Percentiles rank a stretch among this genome's conserved stretches.
Conservation (phyloP, 2,113 vertebrate species). For the Zosterops pallidus region DNA sequence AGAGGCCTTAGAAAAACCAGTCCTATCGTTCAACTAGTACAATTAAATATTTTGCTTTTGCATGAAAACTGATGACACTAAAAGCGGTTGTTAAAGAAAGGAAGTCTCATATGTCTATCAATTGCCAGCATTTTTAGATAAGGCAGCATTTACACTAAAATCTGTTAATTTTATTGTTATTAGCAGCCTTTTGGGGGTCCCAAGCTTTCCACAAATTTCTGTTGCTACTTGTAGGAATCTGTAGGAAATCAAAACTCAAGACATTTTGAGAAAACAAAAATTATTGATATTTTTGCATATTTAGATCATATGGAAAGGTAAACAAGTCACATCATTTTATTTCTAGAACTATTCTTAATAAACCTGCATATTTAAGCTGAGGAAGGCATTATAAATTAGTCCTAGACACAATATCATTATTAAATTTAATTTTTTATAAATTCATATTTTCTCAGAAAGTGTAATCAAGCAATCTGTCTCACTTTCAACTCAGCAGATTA, state of each 20-base stretch:
- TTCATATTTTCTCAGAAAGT: slow-evolving; percentile 27
- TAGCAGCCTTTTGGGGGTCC: neutral
- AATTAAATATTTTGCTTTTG: neutral
- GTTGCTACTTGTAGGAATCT: neutral
- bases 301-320: neutral
- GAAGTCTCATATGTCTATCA: neutral
- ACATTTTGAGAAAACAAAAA: slow-evolving; percentile 16
- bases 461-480: slow-evolving; percentile 21
- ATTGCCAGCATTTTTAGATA: neutral
- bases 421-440: slow-evolving; percentile 29
- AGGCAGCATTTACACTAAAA: neutral
- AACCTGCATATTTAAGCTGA: slow-evolving; percentile 8
- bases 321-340: neutral
- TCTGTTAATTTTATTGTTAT: neutral
- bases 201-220: neutral
- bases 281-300: neutral
- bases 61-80: neutral
- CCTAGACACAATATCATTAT: neutral
- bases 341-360: slow-evolving; percentile 36
- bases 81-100: neutral
- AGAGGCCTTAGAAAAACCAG: neutral
- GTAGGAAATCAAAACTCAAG: neutral
- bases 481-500: slow-evolving; percentile 52
- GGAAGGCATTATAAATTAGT: slow-evolving; percentile 48
- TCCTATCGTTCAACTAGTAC: neutral